phyloP scores from a whole-genome alignment of 2,797 vertebrate species.

The Aphelocoma californica region DNA sequence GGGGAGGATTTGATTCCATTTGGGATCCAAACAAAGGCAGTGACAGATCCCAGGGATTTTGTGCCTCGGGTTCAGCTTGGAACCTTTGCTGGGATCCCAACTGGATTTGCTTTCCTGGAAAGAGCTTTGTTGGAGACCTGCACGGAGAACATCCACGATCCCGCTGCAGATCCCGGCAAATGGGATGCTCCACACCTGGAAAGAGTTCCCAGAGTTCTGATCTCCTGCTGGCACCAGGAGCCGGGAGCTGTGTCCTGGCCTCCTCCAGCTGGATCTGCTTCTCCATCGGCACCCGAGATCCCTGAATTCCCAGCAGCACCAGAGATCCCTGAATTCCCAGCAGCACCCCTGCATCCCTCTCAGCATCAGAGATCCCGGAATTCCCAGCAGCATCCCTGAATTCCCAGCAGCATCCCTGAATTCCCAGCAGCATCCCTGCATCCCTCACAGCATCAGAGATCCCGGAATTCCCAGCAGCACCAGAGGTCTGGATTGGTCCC shows the following conservation, averaged over 20 bases:
- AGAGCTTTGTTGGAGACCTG: background rate
- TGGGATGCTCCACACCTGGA: background rate
- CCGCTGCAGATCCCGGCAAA: rapidly evolving
- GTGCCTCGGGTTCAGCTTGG: background rate
- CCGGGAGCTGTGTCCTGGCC: rapidly evolving
- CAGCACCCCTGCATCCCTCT: background rate
- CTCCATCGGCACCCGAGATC: background rate
- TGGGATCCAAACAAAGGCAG: background rate
- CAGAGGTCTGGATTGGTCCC: background rate
- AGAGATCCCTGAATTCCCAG: background rate
- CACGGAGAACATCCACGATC: rapidly evolving
- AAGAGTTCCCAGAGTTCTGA: background rate
- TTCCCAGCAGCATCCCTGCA: background rate
- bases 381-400: background rate
- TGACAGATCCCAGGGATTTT: background rate
- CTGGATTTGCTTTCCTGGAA: background rate
- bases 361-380: background rate
- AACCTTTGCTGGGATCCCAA: background rate
- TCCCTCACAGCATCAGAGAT: background rate
- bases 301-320: background rate
- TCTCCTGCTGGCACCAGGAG: background rate
- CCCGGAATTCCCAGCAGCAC: background rate
- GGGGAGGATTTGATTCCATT: background rate
- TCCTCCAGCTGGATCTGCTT: background rate
- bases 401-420: background rate